Evolutionary conservation across 2,797 vertebrate species (phyloP).

Genomic region (Atherinosoma microstoma): DNA sequence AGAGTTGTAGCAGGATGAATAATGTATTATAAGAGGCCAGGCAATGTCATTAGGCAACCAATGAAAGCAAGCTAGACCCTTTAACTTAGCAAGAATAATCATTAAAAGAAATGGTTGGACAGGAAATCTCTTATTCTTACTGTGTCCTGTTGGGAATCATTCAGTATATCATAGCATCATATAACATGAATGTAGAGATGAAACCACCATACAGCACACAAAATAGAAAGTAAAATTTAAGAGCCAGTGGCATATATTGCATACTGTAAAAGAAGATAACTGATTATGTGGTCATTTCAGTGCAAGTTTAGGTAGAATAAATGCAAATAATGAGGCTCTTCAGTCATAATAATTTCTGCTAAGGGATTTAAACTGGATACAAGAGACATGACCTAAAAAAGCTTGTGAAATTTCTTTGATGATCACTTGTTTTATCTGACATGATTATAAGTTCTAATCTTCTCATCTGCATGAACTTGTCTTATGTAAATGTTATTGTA

Average conservation of each 20-base stretch:
- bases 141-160: slow-evolving; percentile 31
- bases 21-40: slow-evolving; percentile 47
- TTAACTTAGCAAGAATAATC: slow-evolving; percentile 33
- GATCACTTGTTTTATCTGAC: slow-evolving; percentile 60
- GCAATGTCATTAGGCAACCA: slow-evolving; percentile 36
- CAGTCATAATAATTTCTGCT: slow-evolving; percentile 20
- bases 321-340: slow-evolving; percentile 15
- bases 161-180: slow-evolving; percentile 24
- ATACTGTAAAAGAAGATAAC: background rate
- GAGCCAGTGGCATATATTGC: background rate
- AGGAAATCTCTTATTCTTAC: slow-evolving; percentile 29
- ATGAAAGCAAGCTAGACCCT: slow-evolving; percentile 11
- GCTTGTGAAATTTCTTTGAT: slow-evolving; percentile 36
- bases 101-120: slow-evolving; percentile 2
- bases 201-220: background rate
- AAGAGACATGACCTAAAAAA: slow-evolving; percentile 50
- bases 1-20: slow-evolving; percentile 43
- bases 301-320: background rate
- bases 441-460: slow-evolving; percentile 61
- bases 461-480: slow-evolving; percentile 51
- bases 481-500: slow-evolving; percentile 63
- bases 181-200: slow-evolving; percentile 26
- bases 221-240: background rate
- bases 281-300: background rate
- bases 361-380: slow-evolving; percentile 28